Base-by-base conservation (phyloP, 2,888 invertebrate genomes). In the Drosophila falleni region DNA sequence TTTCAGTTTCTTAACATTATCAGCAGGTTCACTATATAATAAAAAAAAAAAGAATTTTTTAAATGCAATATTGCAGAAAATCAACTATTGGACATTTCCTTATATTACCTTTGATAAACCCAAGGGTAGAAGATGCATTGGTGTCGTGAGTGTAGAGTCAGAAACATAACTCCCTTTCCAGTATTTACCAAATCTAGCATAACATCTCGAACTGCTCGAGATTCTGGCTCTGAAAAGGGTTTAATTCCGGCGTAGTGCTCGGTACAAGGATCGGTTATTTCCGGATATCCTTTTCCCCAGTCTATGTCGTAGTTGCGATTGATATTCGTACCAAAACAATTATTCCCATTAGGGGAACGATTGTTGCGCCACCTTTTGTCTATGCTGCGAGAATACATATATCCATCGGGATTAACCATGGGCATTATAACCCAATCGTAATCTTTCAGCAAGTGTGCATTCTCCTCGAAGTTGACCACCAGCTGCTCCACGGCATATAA, bases 141-240 rank as follows among this genome's bases (percentile, higher is more conserved):
- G 8, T 96, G 96, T 78, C 95, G 95, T 10, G 96, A 95, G 90
- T 97, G 97, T 39, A 97, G 92, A 5, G 95, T 94, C 54, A 96
- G 84, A 90, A 95, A 96, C 71, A 95, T 91, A 70, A 94, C 93
- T 15, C 94, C 92, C 10, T 92, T 90, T 10, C 91, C 88, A 11
- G 90, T 90, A 0, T 50, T 19, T 0, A 78, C 68, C 15, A 93
- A 83, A 0, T 90, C 80, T 26, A 91, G 67, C 64, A 96, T 91
- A 44, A 94, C 93, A 67, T 95, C 93, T 8, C 94, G 92, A 3
- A 96, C 81, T 71, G 91, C 93, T 61, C 89, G 81, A 0, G 81
- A 1, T 23, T 82, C 81, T 0, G 66, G 4, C 31, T 80, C 87
- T 0, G 81, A 83, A 56, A 82, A 82, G 8, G 81, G 51, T 1